These are phyloP conservation scores for Pogonognathellus flavescens DNA, from an alignment of 1,140 invertebrate genomes.

Conservation along the genomic window DNA sequence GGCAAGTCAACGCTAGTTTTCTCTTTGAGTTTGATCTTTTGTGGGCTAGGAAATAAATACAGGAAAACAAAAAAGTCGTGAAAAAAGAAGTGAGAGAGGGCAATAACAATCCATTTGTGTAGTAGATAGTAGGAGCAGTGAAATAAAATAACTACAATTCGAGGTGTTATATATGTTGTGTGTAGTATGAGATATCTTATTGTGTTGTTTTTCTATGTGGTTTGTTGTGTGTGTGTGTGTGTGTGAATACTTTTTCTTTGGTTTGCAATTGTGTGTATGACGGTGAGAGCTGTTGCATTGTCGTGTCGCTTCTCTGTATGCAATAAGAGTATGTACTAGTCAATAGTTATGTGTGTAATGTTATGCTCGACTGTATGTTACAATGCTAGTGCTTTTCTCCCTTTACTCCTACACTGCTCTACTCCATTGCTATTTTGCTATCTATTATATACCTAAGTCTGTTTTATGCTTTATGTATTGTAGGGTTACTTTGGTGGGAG, in stretches of 20 bases:
- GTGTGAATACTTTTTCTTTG: not conserved
- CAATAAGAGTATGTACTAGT: not conserved
- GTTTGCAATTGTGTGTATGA: not conserved
- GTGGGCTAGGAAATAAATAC: not conserved
- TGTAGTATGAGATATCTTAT: not conserved
- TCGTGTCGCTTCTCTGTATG: not conserved
- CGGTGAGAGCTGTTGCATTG: constrained; percentile 1
- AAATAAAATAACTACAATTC: constrained; percentile 34
- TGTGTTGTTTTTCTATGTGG: not conserved
- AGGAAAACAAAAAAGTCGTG: not conserved
- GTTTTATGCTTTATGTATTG: constrained; percentile 34
- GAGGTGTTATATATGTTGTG: constrained; percentile 2
- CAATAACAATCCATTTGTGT: constrained; percentile 34
- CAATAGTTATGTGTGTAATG: constrained; percentile 25
- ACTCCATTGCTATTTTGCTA: no score
- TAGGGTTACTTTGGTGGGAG: constrained; percentile 2
- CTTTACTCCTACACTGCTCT: no score
- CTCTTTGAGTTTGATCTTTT: no score
- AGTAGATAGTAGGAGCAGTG: constrained; percentile 1
- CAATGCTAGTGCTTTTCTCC: no score
- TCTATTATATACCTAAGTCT: not conserved
- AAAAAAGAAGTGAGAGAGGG: constrained; percentile 2
- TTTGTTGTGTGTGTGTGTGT: constrained; percentile 1
- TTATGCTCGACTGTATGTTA: constrained; percentile 1
- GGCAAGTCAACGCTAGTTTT: no score